These are phyloP conservation scores for Steinernema feltiae DNA, from an alignment of 1,140 invertebrate species.

Conservation along the genomic window DNA sequence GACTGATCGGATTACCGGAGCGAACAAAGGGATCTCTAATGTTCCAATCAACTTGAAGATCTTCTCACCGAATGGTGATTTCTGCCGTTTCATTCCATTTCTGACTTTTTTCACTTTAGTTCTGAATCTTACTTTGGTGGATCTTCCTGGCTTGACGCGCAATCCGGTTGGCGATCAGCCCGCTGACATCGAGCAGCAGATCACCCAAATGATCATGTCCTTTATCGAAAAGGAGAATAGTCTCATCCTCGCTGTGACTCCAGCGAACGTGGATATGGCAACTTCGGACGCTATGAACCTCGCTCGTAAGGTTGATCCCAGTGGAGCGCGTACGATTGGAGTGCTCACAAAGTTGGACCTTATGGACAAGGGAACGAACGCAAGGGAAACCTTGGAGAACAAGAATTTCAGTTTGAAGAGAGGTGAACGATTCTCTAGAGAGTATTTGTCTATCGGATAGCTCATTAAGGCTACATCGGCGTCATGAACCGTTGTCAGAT, in stretches of 20 bases:
- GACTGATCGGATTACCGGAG: constrained; percentile 85
- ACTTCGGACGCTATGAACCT: constrained; percentile 89
- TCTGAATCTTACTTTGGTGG: constrained; percentile 91
- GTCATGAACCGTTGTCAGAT: neutral
- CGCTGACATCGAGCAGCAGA: constrained; percentile 63
- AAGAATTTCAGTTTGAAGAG: constrained; percentile 53
- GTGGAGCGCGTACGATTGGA: constrained; percentile 86
- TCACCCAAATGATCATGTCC: constrained; percentile 62
- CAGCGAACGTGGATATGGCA: constrained; percentile 93
- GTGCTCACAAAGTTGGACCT: constrained; percentile 97
- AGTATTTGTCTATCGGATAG: neutral
- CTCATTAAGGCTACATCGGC: neutral
- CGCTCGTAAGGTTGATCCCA: constrained; percentile 88
- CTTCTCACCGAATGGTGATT: constrained; percentile 70
- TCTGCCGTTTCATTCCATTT: neutral
- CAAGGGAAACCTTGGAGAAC: constrained; percentile 91
- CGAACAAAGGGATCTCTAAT: constrained; percentile 85
- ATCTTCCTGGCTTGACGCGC: constrained; percentile 96
- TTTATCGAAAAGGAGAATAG: constrained; percentile 66
- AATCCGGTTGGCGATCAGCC: constrained; percentile 67
- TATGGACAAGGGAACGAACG: constrained; percentile 98
- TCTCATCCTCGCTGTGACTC: constrained; percentile 72
- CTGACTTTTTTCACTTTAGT: constrained; percentile 70
- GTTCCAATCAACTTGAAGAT: constrained; percentile 94
- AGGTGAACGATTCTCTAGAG: neutral